A percentile compares a stretch with the other conserved stretches of the same genome.
These are phyloP conservation scores for Nestor notabilis DNA, from an alignment of 2,113 vertebrate species.

Conservation along the genomic window DNA sequence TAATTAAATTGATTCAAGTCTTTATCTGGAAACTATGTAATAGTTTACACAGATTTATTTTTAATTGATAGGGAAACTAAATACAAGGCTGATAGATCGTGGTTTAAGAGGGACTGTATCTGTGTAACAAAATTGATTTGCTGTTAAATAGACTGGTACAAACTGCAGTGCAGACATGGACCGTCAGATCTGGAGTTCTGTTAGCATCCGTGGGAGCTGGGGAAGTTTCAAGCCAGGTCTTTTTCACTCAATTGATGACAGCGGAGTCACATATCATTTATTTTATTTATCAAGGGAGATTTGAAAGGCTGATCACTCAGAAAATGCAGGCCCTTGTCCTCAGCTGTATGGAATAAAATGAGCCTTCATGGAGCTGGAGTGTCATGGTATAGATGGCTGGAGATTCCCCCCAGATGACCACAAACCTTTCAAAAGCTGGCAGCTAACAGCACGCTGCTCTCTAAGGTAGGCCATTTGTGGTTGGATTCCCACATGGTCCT, in stretches of 20 bases:
- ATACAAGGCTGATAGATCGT: background rate
- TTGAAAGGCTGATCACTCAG: background rate
- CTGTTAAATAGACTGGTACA: background rate
- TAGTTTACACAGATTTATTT: background rate
- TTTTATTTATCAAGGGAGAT: background rate
- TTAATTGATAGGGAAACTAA: background rate
- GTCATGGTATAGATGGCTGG: background rate
- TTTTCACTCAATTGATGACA: background rate
- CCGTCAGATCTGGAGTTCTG: background rate
- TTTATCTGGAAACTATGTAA: background rate
- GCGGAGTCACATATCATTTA: background rate
- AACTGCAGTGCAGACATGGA: background rate
- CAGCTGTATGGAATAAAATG: background rate
- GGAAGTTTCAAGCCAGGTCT: background rate
- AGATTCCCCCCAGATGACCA: background rate
- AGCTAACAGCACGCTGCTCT: background rate
- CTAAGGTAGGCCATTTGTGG: background rate
- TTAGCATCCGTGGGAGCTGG: background rate
- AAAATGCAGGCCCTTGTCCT: background rate
- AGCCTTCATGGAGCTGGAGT: background rate
- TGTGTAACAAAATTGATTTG: background rate
- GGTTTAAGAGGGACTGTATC: background rate
- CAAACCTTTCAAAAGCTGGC: constrained; percentile 19
- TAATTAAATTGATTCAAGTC: background rate
- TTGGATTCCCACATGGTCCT: background rate